Evolutionary conservation across 2,797 vertebrate species (phyloP), one percentile per base, ranked within the genome.

Genomic region (Rhynchonycteris naso): DNA sequence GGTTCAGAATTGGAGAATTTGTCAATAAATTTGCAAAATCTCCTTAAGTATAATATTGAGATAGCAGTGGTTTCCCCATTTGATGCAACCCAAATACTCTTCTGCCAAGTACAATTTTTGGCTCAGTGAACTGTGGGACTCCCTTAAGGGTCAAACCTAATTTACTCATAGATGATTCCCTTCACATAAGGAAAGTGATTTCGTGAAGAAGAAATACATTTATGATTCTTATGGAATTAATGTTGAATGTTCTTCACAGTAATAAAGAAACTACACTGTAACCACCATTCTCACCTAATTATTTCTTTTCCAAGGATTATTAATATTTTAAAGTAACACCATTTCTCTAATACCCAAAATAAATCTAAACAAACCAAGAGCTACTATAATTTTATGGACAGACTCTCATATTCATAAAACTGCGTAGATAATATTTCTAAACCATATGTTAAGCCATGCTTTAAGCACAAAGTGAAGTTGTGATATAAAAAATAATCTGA

Each of bases 1-100:
- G 43, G 86, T 90, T 89, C 74, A 93, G 97, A 98, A 98, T 96
- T 81, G 97, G 94, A 96, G 94, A 97, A 97, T 97, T 96, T 97
- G 96, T 89, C 97, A 93, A 97, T 97, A 98, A 97, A 92, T 95
- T 97, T 97, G 94, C 0, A 3, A 97, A 96, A 88, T 43, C 68
- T 95, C 43, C 71, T 96, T 97, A 96, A 96, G 97, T 97, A 95
- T 93, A 82, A 89, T 50, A 92, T 66, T 85, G 80, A 97, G 43
- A 95, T 90, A 96, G 54, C 79, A 95, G 76, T 0, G 0, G 84
- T 90, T 94, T 95, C 66, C 95, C 94, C 74, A 69, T 95, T 94
- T 89, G 94, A 97, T 47, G 54, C 16, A 69, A 97, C 82, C 87
- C 92, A 96, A 94, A 71, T 12, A 43, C 50, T 93, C 68, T 58